These are phyloP conservation scores for Phlogophora meticulosa DNA, from an alignment of 2,888 invertebrate genomes.

Conservation along the genomic window DNA sequence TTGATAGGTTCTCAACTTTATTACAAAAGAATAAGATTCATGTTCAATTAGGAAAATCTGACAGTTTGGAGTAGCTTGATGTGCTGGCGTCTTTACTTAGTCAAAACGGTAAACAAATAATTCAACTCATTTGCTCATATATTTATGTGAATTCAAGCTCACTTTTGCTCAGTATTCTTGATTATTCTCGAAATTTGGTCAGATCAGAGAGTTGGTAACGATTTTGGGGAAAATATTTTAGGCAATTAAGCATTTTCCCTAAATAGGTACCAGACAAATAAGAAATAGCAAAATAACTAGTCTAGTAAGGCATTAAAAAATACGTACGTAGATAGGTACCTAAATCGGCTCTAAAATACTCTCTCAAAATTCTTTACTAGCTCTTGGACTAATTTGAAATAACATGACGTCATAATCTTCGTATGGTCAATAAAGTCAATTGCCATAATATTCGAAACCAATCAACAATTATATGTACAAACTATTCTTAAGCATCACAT, in stretches of 20 bases:
- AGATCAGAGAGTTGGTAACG: not conserved
- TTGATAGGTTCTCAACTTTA: too few relatives aligned
- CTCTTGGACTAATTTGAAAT: constrained; percentile 18
- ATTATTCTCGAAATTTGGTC: not conserved
- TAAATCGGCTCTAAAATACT: too few relatives aligned
- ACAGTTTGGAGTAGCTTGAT: too few relatives aligned
- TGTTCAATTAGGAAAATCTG: too few relatives aligned
- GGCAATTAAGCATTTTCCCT: too few relatives aligned
- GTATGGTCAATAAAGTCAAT: constrained; percentile 34
- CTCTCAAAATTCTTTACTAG: not conserved
- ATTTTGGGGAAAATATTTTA: not conserved
- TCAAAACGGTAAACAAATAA: not conserved
- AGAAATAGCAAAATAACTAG: too few relatives aligned
- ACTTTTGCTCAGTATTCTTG: constrained; percentile 36
- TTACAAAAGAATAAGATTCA: too few relatives aligned
- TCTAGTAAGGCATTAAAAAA: too few relatives aligned
- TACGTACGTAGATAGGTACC: too few relatives aligned
- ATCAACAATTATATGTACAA: constrained; percentile 71
- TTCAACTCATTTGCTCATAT: constrained; percentile 5
- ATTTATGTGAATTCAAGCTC: constrained; percentile 22
- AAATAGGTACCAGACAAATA: not conserved
- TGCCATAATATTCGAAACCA: constrained; percentile 53
- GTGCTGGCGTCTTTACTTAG: too few relatives aligned
- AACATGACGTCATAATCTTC: constrained; percentile 11
- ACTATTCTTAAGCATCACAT: constrained; percentile 69